phyloP scores from a whole-genome alignment of 2,888 invertebrate genomes.

The Harpalus rubripes region DNA sequence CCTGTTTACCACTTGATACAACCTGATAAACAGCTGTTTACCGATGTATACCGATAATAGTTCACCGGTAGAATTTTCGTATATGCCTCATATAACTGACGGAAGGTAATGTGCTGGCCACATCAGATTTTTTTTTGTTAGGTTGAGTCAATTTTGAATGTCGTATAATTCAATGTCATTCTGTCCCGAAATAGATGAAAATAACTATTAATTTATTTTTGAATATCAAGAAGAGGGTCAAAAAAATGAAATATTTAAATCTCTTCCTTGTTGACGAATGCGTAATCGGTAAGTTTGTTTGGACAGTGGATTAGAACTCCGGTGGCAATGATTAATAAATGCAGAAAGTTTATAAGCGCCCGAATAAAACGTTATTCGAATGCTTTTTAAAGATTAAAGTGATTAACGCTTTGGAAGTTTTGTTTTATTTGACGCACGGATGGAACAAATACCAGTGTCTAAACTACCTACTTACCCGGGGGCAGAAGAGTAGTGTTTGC shows the following conservation, averaged over 20 bases:
- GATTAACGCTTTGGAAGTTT: constrained; percentile 54
- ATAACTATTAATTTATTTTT: too few relatives aligned
- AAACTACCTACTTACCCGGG: constrained; percentile 50
- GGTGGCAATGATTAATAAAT: constrained; percentile 53
- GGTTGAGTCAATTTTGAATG: too few relatives aligned
- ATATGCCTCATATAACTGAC: too few relatives aligned
- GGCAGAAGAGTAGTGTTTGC: constrained; percentile 55
- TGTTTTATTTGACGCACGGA: constrained; percentile 50
- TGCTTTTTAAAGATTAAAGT: constrained; percentile 64
- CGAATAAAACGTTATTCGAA: constrained; percentile 42
- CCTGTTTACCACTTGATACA: too few relatives aligned
- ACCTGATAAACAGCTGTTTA: too few relatives aligned
- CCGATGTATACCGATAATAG: too few relatives aligned
- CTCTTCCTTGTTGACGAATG: background rate
- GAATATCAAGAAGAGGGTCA: background rate
- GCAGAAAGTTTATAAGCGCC: constrained; percentile 20
- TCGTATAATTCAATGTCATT: too few relatives aligned
- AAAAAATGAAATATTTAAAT: background rate
- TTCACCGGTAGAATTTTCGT: too few relatives aligned
- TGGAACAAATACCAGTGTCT: constrained; percentile 44
- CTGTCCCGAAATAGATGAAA: too few relatives aligned
- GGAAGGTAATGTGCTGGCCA: too few relatives aligned
- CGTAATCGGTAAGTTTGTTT: constrained; percentile 16
- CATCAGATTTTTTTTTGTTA: too few relatives aligned
- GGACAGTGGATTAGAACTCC: constrained; percentile 14